phyloP scores from a whole-genome alignment of 2,888 invertebrate genomes.

The Hemithea aestivaria region DNA sequence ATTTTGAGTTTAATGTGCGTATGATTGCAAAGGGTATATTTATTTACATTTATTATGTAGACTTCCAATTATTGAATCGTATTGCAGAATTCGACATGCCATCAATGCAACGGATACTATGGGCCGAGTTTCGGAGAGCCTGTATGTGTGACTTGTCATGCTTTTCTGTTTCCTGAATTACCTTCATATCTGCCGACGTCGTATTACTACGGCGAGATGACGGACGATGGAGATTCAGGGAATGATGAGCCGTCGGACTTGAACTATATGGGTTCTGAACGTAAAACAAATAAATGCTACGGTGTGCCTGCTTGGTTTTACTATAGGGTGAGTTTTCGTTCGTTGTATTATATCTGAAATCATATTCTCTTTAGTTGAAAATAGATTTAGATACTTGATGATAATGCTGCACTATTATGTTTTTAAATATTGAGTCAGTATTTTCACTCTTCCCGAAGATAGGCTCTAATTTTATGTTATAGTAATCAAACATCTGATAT shows the following conservation, averaged over 20 bases:
- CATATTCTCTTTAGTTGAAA: too few species aligned
- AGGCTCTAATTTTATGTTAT: too few species aligned
- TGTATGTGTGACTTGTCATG: slow-evolving; percentile 94
- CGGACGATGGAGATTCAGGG: slow-evolving; percentile 95
- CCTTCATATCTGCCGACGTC: slow-evolving; percentile 74
- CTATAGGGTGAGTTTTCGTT: slow-evolving; percentile 56
- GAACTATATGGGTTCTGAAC: slow-evolving; percentile 72
- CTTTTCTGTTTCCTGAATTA: slow-evolving; percentile 93
- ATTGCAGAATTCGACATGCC: slow-evolving; percentile 84
- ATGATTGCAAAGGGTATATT: slow-evolving; percentile 1
- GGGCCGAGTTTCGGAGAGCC: slow-evolving; percentile 95
- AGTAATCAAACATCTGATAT: too few species aligned
- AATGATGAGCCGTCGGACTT: slow-evolving; percentile 94
- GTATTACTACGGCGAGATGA: slow-evolving; percentile 76
- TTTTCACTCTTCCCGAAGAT: too few species aligned
- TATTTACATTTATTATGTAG: not conserved
- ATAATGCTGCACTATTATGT: too few species aligned
- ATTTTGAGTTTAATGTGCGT: slow-evolving; percentile 67
- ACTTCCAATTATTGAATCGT: slow-evolving; percentile 5
- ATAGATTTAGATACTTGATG: too few species aligned
- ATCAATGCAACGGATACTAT: slow-evolving; percentile 94
- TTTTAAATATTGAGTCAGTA: too few species aligned
- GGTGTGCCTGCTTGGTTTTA: slow-evolving; percentile 56
- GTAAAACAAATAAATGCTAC: slow-evolving; percentile 59
- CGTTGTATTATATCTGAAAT: too few species aligned